Base-by-base conservation (phyloP, 2,888 invertebrate genomes). In the Catocala nupta region DNA sequence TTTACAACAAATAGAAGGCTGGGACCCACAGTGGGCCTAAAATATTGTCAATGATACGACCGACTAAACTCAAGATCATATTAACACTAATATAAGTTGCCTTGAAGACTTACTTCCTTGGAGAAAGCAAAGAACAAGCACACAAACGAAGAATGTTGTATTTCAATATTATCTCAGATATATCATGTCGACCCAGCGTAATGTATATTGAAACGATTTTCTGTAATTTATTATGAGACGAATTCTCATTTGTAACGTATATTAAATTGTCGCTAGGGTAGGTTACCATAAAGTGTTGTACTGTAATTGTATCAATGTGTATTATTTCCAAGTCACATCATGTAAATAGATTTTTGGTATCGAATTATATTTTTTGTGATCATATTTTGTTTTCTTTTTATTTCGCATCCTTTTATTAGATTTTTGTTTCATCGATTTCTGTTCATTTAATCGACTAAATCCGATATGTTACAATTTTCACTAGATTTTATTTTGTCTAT, bases 291-390 rank as follows among this genome's bases (percentile, higher is more conserved):
- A 70, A 53, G 68, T 69, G 71, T 75, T 73, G 71, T 77, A 78
- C 51, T 55, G 34, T 58, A 57, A 47, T 36, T 75, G 69, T 75
- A 69, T 75, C 64, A 64, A 69, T 75, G 71, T 73, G 70, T 73
- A 70, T 68, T 69, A 68, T 73, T 75, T 71, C 55, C 63, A 74
- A 78, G 77, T 79, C 78, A 82, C 81, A 80, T 84, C 81, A 85
- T 92, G 92, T 93, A 93, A 88, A 93, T 92, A 93, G 82, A 81
- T 81, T 82, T 85, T 86, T 90, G 83, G 83, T 88, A 89, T 86
- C 85, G 86, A 92, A 92, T 91, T 93, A 93, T 92, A 92, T 91
- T 90, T 89, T 92, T 92, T 91, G 92, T 92, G 92, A 90, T 88
- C 85, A 81, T 85, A 84, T 77, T 68, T 75, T 78, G 78, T 76